Percentiles rank a stretch among this genome's conserved stretches.
Evolutionary conservation across 2,113 vertebrate species (phyloP).

Genomic region (Apodemus sylvaticus): DNA sequence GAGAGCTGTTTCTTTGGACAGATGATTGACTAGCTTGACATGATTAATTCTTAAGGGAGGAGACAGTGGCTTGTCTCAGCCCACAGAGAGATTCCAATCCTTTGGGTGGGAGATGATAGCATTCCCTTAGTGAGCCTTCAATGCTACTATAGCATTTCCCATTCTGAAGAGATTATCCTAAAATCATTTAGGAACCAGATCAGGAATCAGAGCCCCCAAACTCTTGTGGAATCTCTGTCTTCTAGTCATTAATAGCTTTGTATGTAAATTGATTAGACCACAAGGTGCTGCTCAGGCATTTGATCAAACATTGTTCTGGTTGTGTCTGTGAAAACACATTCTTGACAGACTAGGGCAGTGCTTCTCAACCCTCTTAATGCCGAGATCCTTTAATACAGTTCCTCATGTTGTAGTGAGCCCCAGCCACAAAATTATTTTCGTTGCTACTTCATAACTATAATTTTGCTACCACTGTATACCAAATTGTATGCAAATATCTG

Average conservation of each 20-base stretch:
- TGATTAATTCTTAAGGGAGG: neutral
- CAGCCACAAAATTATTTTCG: neutral
- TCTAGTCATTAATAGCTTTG: neutral
- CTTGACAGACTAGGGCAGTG: neutral
- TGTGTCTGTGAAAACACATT: neutral
- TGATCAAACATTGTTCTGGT: neutral
- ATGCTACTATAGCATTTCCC: neutral
- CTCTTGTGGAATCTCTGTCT: neutral
- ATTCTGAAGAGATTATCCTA: neutral
- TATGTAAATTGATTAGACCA: neutral
- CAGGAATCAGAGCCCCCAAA: neutral
- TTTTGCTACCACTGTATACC: neutral
- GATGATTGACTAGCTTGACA: neutral
- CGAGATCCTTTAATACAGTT: neutral
- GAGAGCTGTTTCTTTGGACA: neutral
- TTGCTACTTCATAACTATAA: neutral
- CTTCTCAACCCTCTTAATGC: neutral
- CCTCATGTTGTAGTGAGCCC: neutral
- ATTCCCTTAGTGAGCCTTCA: neutral
- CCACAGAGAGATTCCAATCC: neutral
- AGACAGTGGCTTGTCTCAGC: neutral
- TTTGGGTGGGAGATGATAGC: neutral
- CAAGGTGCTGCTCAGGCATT: neutral
- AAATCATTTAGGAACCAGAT: neutral
- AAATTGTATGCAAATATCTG: neutral